Evolutionary conservation across 2,888 invertebrate species (phyloP), one percentile per base, ranked within the genome.

Genomic region (Coenonympha arcania): DNA sequence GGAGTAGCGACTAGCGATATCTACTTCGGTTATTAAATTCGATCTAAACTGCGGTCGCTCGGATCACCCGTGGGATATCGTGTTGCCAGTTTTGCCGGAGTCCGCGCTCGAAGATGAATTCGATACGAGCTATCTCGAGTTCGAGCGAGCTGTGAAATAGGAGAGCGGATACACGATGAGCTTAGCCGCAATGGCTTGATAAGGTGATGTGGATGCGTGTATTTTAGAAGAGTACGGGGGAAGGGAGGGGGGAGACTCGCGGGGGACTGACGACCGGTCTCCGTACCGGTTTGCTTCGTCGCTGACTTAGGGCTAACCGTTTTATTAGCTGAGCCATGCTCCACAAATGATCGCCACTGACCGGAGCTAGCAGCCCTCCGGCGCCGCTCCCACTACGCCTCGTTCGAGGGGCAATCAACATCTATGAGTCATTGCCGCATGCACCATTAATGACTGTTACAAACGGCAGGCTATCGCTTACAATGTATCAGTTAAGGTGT

Each of bases 291-390:
- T 85, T 78, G 70, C 71, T 66, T 77, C 78, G 67, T 72, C 79
- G 71, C 71, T 74, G 56, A 62, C 62, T 64, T 79, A 80, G 79
- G 76, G 76, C 78, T 79, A 81, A 84, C 83, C 78, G 86, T 86
- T 85, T 84, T 82, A 84, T 80, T 82, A 83, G 80, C 74, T 71
- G 70, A 76, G 78, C 79, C 66, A 73, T 81, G 83, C 76, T 83
- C 83, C 73, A 83, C 81, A 79, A 84, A 84, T 73, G 71, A 76
- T 68, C 64, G 71, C 76, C 72, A 72, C 74, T 65, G 67, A 61
- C 62, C 62, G 62, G 56, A 62, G 63, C 59, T 59, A 59, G 62
- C 64, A 69, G 65, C 73, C 71, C 68, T 66, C 50, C 30, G 65
- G 65, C 62, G 56, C 64, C 56, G 65, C 62, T 59, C 58, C 65